A percentile compares a stretch with the other conserved stretches of the same genome.
phyloP scores from a whole-genome alignment of 2,797 vertebrate genomes.

The Microcaecilia unicolor region DNA sequence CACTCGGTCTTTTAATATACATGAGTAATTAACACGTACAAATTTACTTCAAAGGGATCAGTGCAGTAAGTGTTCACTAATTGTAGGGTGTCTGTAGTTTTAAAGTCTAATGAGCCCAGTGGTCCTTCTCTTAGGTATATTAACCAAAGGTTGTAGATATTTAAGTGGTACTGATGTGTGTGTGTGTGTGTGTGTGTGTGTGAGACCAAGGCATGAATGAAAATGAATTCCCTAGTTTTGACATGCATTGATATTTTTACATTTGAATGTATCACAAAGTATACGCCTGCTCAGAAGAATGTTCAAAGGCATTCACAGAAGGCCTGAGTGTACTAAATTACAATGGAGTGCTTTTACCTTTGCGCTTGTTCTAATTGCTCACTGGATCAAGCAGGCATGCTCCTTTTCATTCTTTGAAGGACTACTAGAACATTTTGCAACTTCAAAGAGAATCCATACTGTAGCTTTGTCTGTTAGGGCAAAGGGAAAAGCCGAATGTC shows the following conservation, averaged over 20 bases:
- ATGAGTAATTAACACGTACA: constrained; percentile 13
- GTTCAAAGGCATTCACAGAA: not conserved
- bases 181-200: not conserved
- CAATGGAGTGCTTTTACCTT: no score
- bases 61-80: not conserved
- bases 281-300: not conserved
- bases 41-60: constrained; percentile 15
- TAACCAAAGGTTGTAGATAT: not conserved
- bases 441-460: not conserved
- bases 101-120: not conserved
- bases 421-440: no score
- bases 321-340: no score
- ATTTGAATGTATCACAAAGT: not conserved
- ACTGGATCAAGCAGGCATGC: no score
- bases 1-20: constrained; percentile 18
- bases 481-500: constrained; percentile 19
- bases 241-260: not conserved
- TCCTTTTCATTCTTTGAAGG: no score
- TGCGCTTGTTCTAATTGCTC: no score
- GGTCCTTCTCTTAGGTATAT: not conserved
- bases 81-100: not conserved
- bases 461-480: constrained; percentile 1
- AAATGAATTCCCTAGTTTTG: not conserved
- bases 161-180: not conserved
- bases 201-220: not conserved